Evolutionary conservation across 2,113 vertebrate species (phyloP).

Genomic region (Hippocampus barbouri): DNA sequence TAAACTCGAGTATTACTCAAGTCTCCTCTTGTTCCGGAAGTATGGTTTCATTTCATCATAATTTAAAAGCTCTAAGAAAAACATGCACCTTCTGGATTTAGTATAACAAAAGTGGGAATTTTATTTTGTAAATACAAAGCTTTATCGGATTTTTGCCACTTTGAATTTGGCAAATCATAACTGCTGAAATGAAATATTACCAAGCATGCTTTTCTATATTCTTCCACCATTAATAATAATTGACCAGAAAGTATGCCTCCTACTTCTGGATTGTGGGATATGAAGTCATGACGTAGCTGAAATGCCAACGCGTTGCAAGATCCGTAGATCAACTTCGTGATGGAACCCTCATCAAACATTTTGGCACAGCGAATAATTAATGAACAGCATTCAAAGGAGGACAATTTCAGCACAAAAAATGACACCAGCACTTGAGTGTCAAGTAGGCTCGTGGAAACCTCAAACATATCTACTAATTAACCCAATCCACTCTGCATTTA

Average conservation of each 20-base stretch:
- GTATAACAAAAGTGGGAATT: not conserved
- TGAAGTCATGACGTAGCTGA: conserved; percentile 49
- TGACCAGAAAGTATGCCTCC: conserved; percentile 4
- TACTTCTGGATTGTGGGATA: conserved; percentile 57
- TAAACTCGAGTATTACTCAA: not conserved
- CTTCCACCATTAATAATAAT: not conserved
- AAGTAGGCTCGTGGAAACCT: conserved; percentile 29
- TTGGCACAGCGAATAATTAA: no score
- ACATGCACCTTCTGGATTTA: no score
- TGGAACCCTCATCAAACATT: not conserved
- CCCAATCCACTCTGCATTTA: not conserved
- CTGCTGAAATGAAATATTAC: not conserved
- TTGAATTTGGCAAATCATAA: not conserved
- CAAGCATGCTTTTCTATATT: not conserved
- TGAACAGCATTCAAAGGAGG: not conserved
- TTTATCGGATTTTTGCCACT: not conserved
- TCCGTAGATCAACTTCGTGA: not conserved
- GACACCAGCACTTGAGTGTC: conserved; percentile 47
- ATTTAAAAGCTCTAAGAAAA: not conserved
- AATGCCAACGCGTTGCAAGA: conserved; percentile 34
- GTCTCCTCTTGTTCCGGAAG: conserved; percentile 15
- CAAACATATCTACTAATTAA: not conserved
- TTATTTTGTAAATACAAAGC: not conserved
- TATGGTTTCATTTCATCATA: not conserved
- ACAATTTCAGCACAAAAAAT: conserved; percentile 17